Conservation (phyloP, 2,888 invertebrate species). For the Antheraea yamamai region DNA sequence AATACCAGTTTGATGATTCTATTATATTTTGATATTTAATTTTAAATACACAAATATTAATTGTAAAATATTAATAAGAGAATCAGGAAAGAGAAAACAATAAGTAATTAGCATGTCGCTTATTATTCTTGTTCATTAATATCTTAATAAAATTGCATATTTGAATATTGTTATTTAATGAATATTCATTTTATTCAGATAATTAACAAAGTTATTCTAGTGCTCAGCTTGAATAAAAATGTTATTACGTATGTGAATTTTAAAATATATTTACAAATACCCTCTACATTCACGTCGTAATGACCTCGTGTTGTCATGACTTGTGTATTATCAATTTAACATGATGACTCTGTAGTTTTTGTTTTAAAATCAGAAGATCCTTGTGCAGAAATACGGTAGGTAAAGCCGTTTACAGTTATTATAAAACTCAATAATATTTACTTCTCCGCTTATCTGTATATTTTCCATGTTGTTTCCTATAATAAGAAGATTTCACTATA, state of each 20-base stretch:
- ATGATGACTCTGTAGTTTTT: neutral
- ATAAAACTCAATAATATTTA: neutral
- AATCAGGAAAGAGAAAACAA: neutral
- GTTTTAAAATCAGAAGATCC: neutral
- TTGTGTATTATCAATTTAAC: neutral
- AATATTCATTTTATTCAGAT: slow-evolving; percentile 3
- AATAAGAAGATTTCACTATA: too few relatives aligned
- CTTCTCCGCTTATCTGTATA: neutral
- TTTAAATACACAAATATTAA: neutral
- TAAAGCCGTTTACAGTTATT: neutral
- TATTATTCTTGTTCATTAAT: neutral
- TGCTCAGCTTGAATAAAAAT: neutral
- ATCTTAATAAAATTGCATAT: neutral
- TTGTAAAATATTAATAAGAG: neutral
- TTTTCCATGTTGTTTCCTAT: neutral
- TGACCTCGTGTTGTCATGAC: slow-evolving; percentile 1
- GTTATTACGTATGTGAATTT: neutral
- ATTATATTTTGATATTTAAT: neutral
- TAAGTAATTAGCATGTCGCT: neutral
- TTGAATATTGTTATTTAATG: neutral
- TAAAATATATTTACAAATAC: too few relatives aligned
- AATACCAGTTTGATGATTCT: too few relatives aligned
- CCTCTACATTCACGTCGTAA: neutral
- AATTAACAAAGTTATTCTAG: neutral
- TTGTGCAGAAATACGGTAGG: neutral